phyloP scores from a whole-genome alignment of 2,113 vertebrate genomes.

The Tor tambroides region DNA sequence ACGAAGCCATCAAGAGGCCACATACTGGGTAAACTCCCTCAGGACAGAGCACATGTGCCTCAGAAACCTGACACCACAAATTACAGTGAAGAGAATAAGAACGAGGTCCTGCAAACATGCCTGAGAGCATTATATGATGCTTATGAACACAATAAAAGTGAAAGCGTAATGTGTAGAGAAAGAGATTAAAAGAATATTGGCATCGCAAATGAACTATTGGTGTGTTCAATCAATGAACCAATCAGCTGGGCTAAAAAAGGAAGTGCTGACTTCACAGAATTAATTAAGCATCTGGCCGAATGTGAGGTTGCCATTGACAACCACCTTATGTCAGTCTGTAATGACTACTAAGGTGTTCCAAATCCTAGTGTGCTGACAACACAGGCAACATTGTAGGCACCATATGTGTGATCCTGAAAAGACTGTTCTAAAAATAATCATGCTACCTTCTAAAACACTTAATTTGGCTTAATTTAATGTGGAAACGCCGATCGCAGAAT shows the following conservation, averaged over 20 bases:
- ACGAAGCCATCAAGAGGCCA: background rate
- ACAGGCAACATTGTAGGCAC: background rate
- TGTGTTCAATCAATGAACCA: background rate
- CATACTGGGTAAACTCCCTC: background rate
- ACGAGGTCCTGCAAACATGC: background rate
- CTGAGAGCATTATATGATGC: background rate
- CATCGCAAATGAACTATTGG: background rate
- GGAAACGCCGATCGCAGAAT: background rate
- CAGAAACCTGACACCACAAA: constrained; percentile 15
- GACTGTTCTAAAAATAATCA: background rate
- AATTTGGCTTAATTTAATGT: background rate
- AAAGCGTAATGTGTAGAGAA: background rate
- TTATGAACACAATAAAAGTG: background rate
- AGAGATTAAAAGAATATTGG: background rate
- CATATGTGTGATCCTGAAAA: background rate
- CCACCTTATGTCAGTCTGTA: background rate
- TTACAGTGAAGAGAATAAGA: background rate
- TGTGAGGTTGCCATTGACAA: constrained; percentile 28
- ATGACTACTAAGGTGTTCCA: background rate
- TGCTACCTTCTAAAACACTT: background rate
- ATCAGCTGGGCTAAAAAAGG: background rate
- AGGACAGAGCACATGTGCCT: constrained; percentile 5
- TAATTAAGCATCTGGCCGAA: background rate
- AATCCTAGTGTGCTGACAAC: constrained; percentile 2
- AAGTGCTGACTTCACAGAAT: background rate